phyloP scores from a whole-genome alignment of 2,888 invertebrate genomes.

The Altica lythri region DNA sequence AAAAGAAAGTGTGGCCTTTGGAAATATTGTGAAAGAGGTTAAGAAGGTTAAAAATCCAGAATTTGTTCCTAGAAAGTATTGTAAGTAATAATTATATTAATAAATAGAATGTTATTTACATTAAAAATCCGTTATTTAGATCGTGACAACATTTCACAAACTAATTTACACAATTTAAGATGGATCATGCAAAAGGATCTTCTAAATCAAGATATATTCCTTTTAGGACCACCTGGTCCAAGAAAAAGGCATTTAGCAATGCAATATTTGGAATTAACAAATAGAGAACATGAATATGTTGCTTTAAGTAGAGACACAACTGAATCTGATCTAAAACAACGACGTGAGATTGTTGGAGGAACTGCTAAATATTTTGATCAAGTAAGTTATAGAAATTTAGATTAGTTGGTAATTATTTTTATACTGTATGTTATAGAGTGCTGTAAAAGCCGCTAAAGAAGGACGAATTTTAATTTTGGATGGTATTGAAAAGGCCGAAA shows the following conservation, averaged over 20 bases:
- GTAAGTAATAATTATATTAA: slow-evolving; percentile 60
- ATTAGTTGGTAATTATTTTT: background rate
- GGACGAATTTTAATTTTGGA: slow-evolving; percentile 90
- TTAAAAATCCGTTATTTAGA: slow-evolving; percentile 54
- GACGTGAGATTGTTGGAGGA: slow-evolving; percentile 86
- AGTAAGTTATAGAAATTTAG: slow-evolving; percentile 56
- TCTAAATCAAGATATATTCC: slow-evolving; percentile 92
- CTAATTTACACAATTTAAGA: slow-evolving; percentile 77
- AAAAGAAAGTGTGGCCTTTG: slow-evolving; percentile 65
- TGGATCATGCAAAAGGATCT: slow-evolving; percentile 97
- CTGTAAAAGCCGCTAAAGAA: slow-evolving; percentile 88
- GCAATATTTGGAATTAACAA: slow-evolving; percentile 86
- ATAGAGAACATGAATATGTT: slow-evolving; percentile 90
- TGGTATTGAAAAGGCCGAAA: slow-evolving; percentile 96
- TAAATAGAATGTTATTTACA: background rate
- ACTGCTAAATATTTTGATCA: slow-evolving; percentile 94
- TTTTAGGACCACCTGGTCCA: slow-evolving; percentile 90
- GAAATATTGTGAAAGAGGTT: slow-evolving; percentile 72
- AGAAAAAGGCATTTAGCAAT: slow-evolving; percentile 80
- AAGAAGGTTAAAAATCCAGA: slow-evolving; percentile 70
- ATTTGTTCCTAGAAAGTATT: slow-evolving; percentile 82
- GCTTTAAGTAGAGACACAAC: slow-evolving; percentile 94
- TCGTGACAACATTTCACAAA: slow-evolving; percentile 68
- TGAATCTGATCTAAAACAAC: slow-evolving; percentile 94
- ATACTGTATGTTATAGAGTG: slow-evolving; percentile 66